Conservation (phyloP, 2,888 invertebrate species). For the Phalera bucephala region DNA sequence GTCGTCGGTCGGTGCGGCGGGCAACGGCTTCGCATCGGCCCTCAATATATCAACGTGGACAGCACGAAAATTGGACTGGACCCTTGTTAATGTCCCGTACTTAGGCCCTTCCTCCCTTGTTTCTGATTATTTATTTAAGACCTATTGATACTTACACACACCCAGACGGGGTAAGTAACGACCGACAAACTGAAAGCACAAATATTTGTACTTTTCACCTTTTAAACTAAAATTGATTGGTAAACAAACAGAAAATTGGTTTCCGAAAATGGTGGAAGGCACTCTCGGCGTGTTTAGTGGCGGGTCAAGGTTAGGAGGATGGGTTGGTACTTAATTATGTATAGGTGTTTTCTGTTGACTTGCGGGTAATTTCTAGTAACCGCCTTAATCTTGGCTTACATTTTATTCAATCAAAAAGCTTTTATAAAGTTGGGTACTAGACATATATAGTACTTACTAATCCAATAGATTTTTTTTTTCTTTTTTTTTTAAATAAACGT, state of each 20-base stretch:
- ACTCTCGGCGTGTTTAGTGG: background rate
- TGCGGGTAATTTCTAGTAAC: too few species aligned
- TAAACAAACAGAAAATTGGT: background rate
- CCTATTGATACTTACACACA: slow-evolving; percentile 66
- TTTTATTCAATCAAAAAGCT: too few species aligned
- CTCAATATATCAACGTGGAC: slow-evolving; percentile 81
- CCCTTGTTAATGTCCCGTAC: slow-evolving; percentile 81
- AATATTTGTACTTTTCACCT: slow-evolving; percentile 14
- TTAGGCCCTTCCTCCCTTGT: slow-evolving; percentile 73
- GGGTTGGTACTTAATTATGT: background rate
- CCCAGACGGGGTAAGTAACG: slow-evolving; percentile 38
- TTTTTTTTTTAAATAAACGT: too few species aligned
- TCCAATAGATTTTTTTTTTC: too few species aligned
- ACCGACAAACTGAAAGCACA: slow-evolving; percentile 27
- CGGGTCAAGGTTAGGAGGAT: background rate
- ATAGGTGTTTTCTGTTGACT: background rate
- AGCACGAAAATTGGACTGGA: slow-evolving; percentile 82
- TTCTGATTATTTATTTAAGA: slow-evolving; percentile 79
- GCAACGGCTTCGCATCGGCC: slow-evolving; percentile 57
- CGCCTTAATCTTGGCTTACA: too few species aligned
- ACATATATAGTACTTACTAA: too few species aligned
- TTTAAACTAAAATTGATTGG: slow-evolving; percentile 9
- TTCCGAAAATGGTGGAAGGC: background rate
- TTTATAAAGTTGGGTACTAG: too few species aligned
- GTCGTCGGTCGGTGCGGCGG: slow-evolving; percentile 46